phyloP scores from a whole-genome alignment of 2,113 vertebrate genomes.

The Tichodroma muraria region DNA sequence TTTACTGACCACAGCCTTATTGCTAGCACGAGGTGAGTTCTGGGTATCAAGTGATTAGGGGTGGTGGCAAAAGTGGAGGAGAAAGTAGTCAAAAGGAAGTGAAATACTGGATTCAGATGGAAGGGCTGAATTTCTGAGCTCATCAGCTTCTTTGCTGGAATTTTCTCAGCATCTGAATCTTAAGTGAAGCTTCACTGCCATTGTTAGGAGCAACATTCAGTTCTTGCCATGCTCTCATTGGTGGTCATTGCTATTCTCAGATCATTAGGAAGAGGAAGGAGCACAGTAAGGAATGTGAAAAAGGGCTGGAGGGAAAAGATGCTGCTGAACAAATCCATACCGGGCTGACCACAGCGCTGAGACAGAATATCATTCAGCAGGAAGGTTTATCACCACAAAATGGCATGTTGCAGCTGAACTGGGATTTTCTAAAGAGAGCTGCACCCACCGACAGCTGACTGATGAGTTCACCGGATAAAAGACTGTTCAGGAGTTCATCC shows the following conservation, averaged over 20 bases:
- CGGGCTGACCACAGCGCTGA: background rate
- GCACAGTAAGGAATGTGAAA: background rate
- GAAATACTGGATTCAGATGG: background rate
- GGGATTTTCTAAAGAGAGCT: conserved; percentile 36
- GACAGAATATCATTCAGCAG: background rate
- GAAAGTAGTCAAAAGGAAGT: background rate
- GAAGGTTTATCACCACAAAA: background rate
- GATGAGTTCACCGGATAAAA: conserved; percentile 62
- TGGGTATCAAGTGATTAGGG: background rate
- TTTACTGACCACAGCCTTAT: background rate
- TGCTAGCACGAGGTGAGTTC: background rate
- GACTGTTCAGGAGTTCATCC: conserved; percentile 33
- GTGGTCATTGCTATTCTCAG: background rate
- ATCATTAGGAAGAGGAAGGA: background rate
- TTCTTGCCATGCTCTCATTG: background rate
- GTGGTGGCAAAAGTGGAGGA: background rate
- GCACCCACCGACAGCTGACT: conserved; percentile 29
- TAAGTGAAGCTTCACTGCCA: background rate
- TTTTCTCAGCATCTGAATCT: background rate
- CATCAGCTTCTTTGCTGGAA: background rate
- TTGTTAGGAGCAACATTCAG: background rate
- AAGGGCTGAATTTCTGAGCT: conserved; percentile 5
- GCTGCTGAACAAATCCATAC: conserved; percentile 13
- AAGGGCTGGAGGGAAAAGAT: background rate
- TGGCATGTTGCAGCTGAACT: background rate